Conservation (phyloP, 2,797 vertebrate species). For the Ptychobarbus kaznakovi region DNA sequence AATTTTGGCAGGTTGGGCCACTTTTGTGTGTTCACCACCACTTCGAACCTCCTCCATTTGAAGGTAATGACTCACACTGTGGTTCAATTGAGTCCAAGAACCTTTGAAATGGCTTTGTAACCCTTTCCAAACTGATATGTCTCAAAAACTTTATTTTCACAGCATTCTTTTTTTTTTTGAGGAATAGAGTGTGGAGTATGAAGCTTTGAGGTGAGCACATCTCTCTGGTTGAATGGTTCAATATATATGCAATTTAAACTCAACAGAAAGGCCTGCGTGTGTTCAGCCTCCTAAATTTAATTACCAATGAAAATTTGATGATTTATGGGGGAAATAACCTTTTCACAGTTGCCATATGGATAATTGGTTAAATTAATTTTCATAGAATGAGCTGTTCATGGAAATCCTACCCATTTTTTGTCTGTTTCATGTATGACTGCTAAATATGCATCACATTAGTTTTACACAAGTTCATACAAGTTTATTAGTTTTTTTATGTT, state of each 20-base stretch:
- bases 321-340: background rate
- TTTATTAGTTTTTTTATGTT: background rate
- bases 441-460: no score
- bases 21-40: conserved; percentile 4
- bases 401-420: background rate
- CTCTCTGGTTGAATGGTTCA: background rate
- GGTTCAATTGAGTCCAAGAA: conserved; percentile 5
- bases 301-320: background rate
- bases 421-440: no score
- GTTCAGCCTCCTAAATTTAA: conserved; percentile 14
- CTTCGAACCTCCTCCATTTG: background rate
- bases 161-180: background rate
- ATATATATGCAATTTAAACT: background rate
- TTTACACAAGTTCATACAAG: no score
- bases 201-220: background rate
- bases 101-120: conserved; percentile 1
- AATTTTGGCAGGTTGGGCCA: background rate
- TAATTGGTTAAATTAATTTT: background rate
- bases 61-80: conserved; percentile 2
- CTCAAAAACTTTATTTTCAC: background rate
- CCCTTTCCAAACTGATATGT: conserved; percentile 3
- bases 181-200: background rate
- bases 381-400: background rate
- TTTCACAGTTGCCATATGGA: conserved; percentile 7
- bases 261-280: background rate